Evolutionary conservation across 2,888 invertebrate genomes (phyloP).

Genomic region (Priocnemis perturbator): DNA sequence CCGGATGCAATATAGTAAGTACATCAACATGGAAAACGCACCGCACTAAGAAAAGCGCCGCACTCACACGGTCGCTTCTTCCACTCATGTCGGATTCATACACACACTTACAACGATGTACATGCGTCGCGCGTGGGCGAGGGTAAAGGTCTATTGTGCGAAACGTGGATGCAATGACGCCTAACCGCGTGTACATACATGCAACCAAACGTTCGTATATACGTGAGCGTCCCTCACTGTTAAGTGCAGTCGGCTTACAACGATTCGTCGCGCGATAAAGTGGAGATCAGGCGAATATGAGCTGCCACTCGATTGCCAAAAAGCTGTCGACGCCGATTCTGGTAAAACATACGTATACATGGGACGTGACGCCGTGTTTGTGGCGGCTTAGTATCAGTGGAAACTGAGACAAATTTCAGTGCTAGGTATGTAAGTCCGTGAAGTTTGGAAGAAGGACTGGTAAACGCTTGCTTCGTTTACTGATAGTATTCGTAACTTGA

Average conservation of each 20-base stretch:
- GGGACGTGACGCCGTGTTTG: not conserved
- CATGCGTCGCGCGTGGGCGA: slow-evolving; percentile 4
- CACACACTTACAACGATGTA: not conserved
- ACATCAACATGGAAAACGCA: slow-evolving; percentile 11
- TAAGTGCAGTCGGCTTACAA: slow-evolving; percentile 54
- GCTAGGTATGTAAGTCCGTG: too few relatives aligned
- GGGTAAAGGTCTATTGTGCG: slow-evolving; percentile 32
- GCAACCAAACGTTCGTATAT: slow-evolving; percentile 1
- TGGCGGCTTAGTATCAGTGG: too few relatives aligned
- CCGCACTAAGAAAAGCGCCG: slow-evolving; percentile 11
- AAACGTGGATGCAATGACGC: slow-evolving; percentile 35
- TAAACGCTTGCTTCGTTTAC: too few relatives aligned
- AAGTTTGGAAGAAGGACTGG: too few relatives aligned
- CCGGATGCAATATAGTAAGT: too few relatives aligned
- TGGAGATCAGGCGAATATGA: slow-evolving; percentile 41
- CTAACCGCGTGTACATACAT: slow-evolving; percentile 33
- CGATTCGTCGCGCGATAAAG: slow-evolving; percentile 46
- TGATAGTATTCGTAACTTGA: too few relatives aligned
- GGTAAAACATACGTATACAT: slow-evolving; percentile 18
- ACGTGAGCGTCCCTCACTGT: slow-evolving; percentile 47
- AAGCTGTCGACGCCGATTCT: slow-evolving; percentile 41
- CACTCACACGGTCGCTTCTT: not conserved
- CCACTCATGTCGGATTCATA: too few relatives aligned
- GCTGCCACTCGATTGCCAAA: slow-evolving; percentile 53
- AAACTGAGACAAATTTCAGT: too few relatives aligned